phyloP scores from a whole-genome alignment of 2,797 vertebrate species.

The Arnoldichthys spilopterus region DNA sequence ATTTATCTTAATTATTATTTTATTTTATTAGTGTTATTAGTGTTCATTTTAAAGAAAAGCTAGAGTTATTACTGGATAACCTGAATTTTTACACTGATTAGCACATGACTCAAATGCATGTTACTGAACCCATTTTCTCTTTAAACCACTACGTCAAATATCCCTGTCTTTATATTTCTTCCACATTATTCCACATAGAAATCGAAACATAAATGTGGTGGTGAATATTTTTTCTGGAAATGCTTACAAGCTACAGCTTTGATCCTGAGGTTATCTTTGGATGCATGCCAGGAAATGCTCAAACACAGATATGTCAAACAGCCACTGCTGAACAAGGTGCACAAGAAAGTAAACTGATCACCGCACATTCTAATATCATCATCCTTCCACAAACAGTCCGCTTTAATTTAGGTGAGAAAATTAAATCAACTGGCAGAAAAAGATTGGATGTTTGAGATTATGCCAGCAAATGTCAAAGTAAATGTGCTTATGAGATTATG shows the following conservation, averaged over 20 bases:
- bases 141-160: background rate
- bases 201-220: background rate
- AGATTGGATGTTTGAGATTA: conserved; percentile 2
- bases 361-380: background rate
- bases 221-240: background rate
- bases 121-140: background rate
- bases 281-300: conserved; percentile 13
- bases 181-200: too few relatives aligned
- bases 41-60: background rate
- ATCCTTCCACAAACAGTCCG: background rate
- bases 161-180: background rate
- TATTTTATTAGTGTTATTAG: too few relatives aligned
- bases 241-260: background rate
- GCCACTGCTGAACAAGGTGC: conserved; percentile 1
- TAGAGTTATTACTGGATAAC: background rate
- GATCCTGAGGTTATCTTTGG: background rate
- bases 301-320: conserved; percentile 17
- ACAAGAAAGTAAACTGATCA: background rate
- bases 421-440: conserved; percentile 2
- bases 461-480: background rate
- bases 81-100: conserved; percentile 1
- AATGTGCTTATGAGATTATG: conserved; percentile 12
- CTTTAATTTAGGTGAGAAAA: background rate
- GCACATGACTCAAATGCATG: background rate
- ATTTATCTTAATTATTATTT: too few relatives aligned